A percentile compares a stretch with the other conserved stretches of the same genome.
Conservation (phyloP, 2,797 vertebrate species). For the Neosilurus hyrtlii region DNA sequence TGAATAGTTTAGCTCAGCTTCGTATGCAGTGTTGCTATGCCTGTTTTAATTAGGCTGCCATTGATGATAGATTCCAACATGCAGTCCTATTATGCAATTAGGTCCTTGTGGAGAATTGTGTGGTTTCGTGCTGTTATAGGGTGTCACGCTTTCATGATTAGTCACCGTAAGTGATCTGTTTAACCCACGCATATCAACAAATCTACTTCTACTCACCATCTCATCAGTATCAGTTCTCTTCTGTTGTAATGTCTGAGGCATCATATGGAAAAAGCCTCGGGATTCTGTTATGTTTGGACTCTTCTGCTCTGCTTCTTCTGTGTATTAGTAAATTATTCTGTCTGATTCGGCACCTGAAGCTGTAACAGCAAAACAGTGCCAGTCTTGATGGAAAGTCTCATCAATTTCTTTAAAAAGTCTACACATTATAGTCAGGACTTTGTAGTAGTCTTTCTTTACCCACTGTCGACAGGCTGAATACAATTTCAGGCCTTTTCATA, state of each 20-base stretch:
- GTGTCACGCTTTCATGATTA: neutral
- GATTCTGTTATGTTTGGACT: neutral
- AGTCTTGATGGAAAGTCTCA: no score
- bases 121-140: neutral
- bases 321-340: neutral
- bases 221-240: neutral
- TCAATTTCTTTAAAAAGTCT: no score
- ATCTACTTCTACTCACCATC: neutral
- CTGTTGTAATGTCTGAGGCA: neutral
- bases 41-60: conserved; percentile 50
- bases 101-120: conserved; percentile 21
- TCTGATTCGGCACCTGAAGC: neutral
- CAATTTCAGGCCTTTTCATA: no score
- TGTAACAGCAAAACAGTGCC: no score
- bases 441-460: no score
- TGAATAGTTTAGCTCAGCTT: conserved; percentile 40
- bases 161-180: neutral
- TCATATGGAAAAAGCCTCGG: neutral
- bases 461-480: no score
- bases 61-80: conserved; percentile 45
- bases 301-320: neutral
- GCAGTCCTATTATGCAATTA: conserved; percentile 26
- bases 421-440: no score
- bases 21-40: conserved; percentile 23
- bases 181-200: no score